phyloP scores from a whole-genome alignment of 2,888 invertebrate genomes.

The Ormyrus nitidulus region DNA sequence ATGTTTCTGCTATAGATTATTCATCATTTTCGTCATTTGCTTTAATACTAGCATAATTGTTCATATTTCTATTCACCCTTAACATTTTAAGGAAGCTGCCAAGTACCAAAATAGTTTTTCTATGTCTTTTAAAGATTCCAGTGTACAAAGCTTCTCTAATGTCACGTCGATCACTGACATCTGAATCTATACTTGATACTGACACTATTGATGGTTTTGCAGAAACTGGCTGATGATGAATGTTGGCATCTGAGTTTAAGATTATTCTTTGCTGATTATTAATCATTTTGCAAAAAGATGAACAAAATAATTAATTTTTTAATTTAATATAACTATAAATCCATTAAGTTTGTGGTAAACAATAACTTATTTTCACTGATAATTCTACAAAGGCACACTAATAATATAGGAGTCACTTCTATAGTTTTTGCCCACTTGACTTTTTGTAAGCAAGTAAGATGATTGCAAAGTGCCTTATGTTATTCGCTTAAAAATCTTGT shows the following conservation, averaged over 20 bases:
- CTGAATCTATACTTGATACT: slow-evolving; percentile 73
- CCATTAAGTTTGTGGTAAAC: background rate
- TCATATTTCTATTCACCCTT: slow-evolving; percentile 74
- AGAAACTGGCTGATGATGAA: slow-evolving; percentile 68
- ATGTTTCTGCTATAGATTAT: slow-evolving; percentile 57
- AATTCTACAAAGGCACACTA: slow-evolving; percentile 21
- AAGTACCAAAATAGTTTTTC: slow-evolving; percentile 73
- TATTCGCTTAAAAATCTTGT: slow-evolving; percentile 13
- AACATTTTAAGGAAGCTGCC: slow-evolving; percentile 74
- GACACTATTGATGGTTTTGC: slow-evolving; percentile 72
- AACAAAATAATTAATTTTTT: background rate
- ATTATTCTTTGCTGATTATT: slow-evolving; percentile 72
- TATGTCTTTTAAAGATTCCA: slow-evolving; percentile 73
- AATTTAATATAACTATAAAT: background rate
- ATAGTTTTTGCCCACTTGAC: background rate
- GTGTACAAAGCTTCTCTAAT: slow-evolving; percentile 73
- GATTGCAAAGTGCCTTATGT: background rate
- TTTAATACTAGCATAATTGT: slow-evolving; percentile 74
- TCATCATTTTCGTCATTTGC: slow-evolving; percentile 73
- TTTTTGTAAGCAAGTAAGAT: background rate
- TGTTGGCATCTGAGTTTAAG: slow-evolving; percentile 67
- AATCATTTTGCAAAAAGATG: slow-evolving; percentile 65
- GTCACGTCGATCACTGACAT: slow-evolving; percentile 73
- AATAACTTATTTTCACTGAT: slow-evolving; percentile 20
- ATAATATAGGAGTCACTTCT: background rate